Evolutionary conservation across 2,113 vertebrate genomes (phyloP), one percentile per base, ranked within the genome.

Genomic region (Harpagus bidentatus): DNA sequence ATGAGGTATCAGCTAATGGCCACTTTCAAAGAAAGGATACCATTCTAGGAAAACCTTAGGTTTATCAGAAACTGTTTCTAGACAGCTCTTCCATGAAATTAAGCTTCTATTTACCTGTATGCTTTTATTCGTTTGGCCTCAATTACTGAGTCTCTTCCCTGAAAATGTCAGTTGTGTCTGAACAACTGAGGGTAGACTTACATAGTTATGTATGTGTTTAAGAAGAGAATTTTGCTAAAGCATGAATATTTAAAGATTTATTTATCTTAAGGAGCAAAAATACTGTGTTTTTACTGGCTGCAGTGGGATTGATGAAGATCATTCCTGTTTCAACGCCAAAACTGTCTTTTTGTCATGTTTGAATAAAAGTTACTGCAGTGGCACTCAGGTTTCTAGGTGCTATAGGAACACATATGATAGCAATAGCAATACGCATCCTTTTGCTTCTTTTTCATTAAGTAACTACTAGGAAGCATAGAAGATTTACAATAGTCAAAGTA

Each of bases 21-120:
- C 23, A 1, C 52, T 40, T 31, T 10, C 67, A 34, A 16, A 62
- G 59, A 13, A 25, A 34, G 42, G 32, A 10, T 19, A 0, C 13
- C 1, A 1, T 16, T 53, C 47, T 21, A 40, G 53, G 21, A 50
- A 61, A 31, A 29, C 3, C 48, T 76, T 0, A 18, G 9, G 5
- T 84, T 55, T 65, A 13, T 52, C 59, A 65, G 18, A 28, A 65
- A n/a, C 59, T 45, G 2, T 28, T 91, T 38, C 48, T 17, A 7
- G 47, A 3, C 3, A 48, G 48, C 42, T 76, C 15, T 26, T 6
- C 36, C 18, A 2, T 11, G 15, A 36, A 45, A 28, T 55, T 9
- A 18, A 63, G 13, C 23, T 45, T 45, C 52, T 11, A 0, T 31
- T 76, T 28, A 3, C 38, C 12, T 5, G 10, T 9, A 0, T 10